Evolutionary conservation across 2,888 invertebrate genomes (phyloP).

Genomic region (Synergus itoensis): DNA sequence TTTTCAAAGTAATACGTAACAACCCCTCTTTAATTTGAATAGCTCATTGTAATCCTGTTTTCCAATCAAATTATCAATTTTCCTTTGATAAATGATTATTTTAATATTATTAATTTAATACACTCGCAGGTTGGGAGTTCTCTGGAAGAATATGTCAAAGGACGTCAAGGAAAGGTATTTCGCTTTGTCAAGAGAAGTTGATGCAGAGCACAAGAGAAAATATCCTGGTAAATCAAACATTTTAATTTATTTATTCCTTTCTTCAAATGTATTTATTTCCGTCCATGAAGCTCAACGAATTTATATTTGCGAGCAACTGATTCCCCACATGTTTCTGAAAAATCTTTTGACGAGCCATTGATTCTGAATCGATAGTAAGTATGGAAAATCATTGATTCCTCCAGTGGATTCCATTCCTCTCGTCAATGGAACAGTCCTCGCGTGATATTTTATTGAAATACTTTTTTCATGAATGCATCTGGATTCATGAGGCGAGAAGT

Average conservation of each 20-base stretch:
- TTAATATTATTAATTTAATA: neutral
- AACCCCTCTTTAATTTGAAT: neutral
- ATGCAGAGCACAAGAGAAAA: constrained; percentile 82
- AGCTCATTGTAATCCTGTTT: neutral
- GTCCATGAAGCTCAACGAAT: neutral
- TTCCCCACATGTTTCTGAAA: too few relatives aligned
- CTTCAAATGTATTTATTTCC: constrained; percentile 13
- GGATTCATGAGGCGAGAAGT: constrained; percentile 18
- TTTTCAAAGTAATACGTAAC: constrained; percentile 15
- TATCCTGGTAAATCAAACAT: constrained; percentile 79
- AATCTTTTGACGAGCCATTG: too few relatives aligned
- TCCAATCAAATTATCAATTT: neutral
- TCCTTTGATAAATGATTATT: neutral
- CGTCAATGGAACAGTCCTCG: neutral
- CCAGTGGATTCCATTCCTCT: too few relatives aligned
- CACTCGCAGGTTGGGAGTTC: constrained; percentile 78
- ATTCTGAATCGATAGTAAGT: too few relatives aligned
- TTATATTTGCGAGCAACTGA: neutral
- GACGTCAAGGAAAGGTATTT: constrained; percentile 81
- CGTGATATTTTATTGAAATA: neutral
- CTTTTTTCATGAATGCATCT: constrained; percentile 4
- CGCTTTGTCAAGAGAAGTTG: constrained; percentile 80
- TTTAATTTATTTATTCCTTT: neutral
- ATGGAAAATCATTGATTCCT: too few relatives aligned
- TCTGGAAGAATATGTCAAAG: constrained; percentile 81